A percentile compares a stretch with the other conserved stretches of the same genome.
phyloP scores from a whole-genome alignment of 2,113 vertebrate species.

The Calcarius ornatus region DNA sequence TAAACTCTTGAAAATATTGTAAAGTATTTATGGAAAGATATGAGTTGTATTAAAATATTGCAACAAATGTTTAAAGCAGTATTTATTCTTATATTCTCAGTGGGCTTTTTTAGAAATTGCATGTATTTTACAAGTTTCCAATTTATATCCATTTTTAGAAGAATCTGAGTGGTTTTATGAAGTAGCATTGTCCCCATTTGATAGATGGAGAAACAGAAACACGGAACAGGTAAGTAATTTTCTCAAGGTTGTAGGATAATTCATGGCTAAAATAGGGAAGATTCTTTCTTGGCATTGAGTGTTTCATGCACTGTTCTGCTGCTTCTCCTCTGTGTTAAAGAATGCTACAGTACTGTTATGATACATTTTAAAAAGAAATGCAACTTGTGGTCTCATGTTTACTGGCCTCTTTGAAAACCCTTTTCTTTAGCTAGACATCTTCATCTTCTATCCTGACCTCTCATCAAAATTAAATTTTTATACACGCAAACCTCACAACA shows the following conservation, averaged over 20 bases:
- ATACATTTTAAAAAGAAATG: neutral
- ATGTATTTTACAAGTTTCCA: neutral
- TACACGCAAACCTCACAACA: neutral
- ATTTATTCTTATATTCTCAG: neutral
- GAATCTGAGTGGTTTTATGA: neutral
- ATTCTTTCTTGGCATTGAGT: neutral
- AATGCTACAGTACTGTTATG: neutral
- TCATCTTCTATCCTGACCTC: neutral
- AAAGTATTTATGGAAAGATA: neutral
- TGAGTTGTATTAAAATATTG: slow-evolving; percentile 10
- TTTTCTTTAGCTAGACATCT: neutral
- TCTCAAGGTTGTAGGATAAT: neutral
- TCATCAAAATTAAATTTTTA: neutral
- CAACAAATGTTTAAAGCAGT: neutral
- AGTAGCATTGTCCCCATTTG: neutral
- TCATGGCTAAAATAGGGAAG: neutral
- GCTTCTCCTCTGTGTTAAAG: neutral
- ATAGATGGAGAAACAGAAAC: neutral
- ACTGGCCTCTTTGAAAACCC: neutral
- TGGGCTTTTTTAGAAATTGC: neutral
- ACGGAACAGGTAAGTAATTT: neutral
- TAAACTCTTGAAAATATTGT: slow-evolving; percentile 8
- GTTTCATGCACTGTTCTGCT: neutral
- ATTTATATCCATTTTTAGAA: neutral
- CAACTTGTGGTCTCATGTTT: neutral